phyloP scores from a whole-genome alignment of 1,140 invertebrate species.

The Conopomorpha cramerella region DNA sequence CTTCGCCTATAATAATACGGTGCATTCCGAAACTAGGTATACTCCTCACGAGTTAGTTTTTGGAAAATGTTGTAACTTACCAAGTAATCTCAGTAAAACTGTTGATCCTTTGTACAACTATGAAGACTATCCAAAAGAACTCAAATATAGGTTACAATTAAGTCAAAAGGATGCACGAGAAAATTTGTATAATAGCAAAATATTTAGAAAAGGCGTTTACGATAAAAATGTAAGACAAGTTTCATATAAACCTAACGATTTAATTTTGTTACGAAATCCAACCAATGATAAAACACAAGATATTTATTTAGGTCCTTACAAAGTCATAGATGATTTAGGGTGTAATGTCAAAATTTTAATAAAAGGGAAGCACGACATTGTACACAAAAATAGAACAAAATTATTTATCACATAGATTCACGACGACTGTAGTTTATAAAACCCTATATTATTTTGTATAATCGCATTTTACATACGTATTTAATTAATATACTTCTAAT shows the following conservation, averaged over 20 bases:
- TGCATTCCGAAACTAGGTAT: neutral
- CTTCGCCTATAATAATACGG: neutral
- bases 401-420: no score
- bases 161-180: neutral
- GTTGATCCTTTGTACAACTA: neutral
- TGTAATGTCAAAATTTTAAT: constrained; percentile 1
- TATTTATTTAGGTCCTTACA: constrained; percentile 3
- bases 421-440: neutral
- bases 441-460: no score
- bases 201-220: neutral
- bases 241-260: constrained; percentile 1
- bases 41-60: neutral
- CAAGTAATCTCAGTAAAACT: neutral
- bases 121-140: neutral
- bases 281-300: neutral
- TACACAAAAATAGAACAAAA: constrained; percentile 3
- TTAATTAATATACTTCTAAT: no score
- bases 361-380: neutral
- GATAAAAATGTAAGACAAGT: neutral
- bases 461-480: no score
- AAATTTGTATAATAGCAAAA: neutral
- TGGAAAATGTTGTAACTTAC: neutral
- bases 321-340: neutral
- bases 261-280: neutral
- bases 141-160: neutral